Percentiles rank a stretch among this genome's conserved stretches.
phyloP scores from a whole-genome alignment of 2,797 vertebrate species.

The Lepus oiostolus region DNA sequence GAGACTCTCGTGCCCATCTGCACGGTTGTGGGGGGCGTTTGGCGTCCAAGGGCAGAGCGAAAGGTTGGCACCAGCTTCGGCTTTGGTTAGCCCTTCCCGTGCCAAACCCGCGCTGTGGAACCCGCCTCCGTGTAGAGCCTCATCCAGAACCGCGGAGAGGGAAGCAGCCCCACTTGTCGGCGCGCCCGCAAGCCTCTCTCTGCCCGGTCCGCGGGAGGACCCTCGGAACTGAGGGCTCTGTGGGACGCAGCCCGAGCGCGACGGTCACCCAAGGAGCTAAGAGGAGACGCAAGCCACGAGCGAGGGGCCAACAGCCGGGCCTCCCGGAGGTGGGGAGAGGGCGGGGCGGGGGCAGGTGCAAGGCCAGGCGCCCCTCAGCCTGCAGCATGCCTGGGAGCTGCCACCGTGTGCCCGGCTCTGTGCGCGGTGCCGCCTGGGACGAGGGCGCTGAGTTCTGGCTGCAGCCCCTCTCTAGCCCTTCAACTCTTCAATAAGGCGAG shows the following conservation, averaged over 20 bases:
- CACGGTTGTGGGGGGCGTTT: neutral
- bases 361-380: neutral
- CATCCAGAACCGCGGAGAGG: neutral
- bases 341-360: too few species aligned
- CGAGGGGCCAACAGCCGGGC: fast-evolving
- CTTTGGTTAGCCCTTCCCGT: neutral
- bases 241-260: neutral
- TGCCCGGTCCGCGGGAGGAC: neutral
- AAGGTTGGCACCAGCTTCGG: neutral
- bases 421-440: neutral
- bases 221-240: neutral
- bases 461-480: neutral
- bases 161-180: fast-evolving
- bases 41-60: fast-evolving
- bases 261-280: neutral
- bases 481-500: neutral
- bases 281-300: neutral
- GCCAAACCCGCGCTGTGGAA: neutral
- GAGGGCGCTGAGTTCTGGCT: fast-evolving
- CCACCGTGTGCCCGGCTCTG: neutral
- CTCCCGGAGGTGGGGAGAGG: neutral
- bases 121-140: neutral
- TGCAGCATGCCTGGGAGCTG: neutral
- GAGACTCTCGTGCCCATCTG: neutral
- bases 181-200: neutral